phyloP scores from a whole-genome alignment of 30 jellyfish, hydroid and myxozoan species.

The Turritopsis rubra region DNA sequence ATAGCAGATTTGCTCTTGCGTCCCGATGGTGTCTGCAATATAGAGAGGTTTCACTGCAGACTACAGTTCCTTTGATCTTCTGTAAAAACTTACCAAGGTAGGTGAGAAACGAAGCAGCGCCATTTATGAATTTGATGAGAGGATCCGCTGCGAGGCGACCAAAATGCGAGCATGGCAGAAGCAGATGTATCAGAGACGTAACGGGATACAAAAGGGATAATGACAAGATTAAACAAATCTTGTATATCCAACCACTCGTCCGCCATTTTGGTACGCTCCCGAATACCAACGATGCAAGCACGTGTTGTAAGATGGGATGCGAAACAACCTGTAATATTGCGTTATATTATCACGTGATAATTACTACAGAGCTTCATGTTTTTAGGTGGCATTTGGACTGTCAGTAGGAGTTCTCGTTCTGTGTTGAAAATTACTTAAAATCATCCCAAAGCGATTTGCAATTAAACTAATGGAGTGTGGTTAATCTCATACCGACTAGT shows the following conservation, averaged over 20 bases:
- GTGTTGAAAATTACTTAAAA: no score
- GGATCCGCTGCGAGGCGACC: conserved; percentile 59
- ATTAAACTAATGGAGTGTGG: no score
- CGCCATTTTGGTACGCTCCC: conserved; percentile 60
- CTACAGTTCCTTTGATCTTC: no score
- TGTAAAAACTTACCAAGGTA: conserved; percentile 67
- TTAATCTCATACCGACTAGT: no score
- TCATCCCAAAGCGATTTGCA: no score
- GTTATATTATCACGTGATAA: no score
- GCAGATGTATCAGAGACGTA: conserved; percentile 47
- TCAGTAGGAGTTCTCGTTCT: background rate
- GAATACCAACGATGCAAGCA: conserved; percentile 54
- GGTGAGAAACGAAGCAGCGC: conserved; percentile 74
- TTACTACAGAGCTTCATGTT: background rate
- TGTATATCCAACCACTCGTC: conserved; percentile 29
- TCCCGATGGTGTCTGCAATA: no score
- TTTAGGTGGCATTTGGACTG: background rate
- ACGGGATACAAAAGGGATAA: conserved; percentile 46
- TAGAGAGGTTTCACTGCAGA: no score
- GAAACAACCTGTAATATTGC: conserved; percentile 72
- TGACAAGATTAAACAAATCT: conserved; percentile 32
- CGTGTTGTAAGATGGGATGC: conserved; percentile 81
- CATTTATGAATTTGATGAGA: conserved; percentile 54
- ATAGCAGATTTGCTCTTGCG: no score
- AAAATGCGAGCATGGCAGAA: conserved; percentile 47